These are phyloP conservation scores for Coelopa pilipes DNA, from an alignment of 2,888 invertebrate species.

Conservation along the genomic window DNA sequence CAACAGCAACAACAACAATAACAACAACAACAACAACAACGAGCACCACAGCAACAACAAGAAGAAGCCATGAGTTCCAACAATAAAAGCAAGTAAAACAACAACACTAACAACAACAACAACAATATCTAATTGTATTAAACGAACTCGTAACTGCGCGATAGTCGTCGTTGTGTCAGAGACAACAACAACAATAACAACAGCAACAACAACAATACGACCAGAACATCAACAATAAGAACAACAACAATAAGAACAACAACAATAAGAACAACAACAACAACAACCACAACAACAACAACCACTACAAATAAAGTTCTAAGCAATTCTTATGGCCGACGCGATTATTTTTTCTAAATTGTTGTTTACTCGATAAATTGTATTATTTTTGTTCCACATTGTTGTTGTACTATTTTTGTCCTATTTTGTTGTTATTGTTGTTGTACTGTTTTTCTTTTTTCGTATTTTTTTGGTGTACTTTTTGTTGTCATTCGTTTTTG, in stretches of 20 bases:
- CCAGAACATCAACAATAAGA: no score
- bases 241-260: no score
- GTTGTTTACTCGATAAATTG: slow-evolving; percentile 6
- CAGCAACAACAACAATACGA: neutral
- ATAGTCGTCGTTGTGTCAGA: neutral
- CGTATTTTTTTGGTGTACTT: neutral
- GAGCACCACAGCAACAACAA: neutral
- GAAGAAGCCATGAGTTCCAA: slow-evolving; percentile 5
- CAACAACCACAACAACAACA: no score
- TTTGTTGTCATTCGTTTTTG: no score
- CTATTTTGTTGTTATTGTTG: neutral
- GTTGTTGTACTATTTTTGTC: neutral
- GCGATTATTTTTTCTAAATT: slow-evolving; percentile 16
- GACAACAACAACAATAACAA: neutral
- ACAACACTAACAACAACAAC: no score
- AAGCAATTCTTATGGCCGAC: slow-evolving; percentile 17
- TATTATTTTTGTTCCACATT: neutral
- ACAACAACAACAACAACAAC: slow-evolving; percentile 4
- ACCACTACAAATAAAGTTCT: neutral
- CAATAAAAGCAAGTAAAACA: neutral
- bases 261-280: no score
- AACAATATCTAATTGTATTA: no score
- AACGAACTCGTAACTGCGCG: neutral
- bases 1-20: slow-evolving; percentile 33
- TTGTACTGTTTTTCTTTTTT: no score